phyloP scores from a whole-genome alignment of 2,888 invertebrate genomes.

The Pseudanteris insignis region DNA sequence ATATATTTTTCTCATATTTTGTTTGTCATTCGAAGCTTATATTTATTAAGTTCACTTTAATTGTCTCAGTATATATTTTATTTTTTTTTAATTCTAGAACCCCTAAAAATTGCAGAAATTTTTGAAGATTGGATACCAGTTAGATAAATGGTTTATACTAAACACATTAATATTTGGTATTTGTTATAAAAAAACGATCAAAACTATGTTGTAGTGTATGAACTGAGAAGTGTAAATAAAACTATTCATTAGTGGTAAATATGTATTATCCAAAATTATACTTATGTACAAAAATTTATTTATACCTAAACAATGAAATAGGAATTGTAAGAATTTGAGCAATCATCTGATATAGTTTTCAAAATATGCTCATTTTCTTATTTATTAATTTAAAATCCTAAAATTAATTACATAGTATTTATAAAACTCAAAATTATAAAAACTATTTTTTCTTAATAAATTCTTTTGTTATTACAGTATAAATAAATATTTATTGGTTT shows the following conservation, averaged over 20 bases:
- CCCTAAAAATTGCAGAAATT: constrained; percentile 49
- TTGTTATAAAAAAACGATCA: no score
- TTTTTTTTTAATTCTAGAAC: constrained; percentile 40
- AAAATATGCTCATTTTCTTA: constrained; percentile 13
- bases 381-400: not conserved
- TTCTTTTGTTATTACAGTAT: not conserved
- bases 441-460: not conserved
- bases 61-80: no score
- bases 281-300: constrained; percentile 45
- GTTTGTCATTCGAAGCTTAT: no score
- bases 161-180: no score
- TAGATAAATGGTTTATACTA: no score
- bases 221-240: no score
- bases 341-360: constrained; percentile 13
- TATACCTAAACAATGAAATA: constrained; percentile 33
- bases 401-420: not conserved
- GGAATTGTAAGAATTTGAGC: constrained; percentile 35
- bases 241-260: constrained; percentile 24
- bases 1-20: no score
- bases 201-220: no score
- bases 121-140: constrained; percentile 52
- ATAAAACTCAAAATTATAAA: constrained; percentile 1
- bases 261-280: constrained; percentile 41
- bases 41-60: no score
- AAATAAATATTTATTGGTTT: not conserved